Evolutionary conservation across 2,888 invertebrate genomes (phyloP).

Genomic region (Acanthosepion lycidas): DNA sequence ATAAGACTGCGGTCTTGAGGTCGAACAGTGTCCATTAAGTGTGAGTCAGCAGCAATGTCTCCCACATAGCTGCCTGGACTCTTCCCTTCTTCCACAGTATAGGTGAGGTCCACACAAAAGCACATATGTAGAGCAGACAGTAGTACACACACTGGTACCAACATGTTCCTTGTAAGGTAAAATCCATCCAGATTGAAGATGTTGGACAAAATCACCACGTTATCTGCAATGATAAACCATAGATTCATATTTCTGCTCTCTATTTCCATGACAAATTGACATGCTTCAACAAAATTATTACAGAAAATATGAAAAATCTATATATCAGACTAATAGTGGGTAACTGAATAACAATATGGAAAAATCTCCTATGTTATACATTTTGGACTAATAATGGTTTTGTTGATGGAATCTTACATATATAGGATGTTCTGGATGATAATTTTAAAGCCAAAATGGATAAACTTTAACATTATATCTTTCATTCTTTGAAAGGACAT

Average conservation of each 20-base stretch:
- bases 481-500: no score
- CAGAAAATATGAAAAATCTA: no score
- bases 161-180: constrained; percentile 33
- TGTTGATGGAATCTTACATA: no score
- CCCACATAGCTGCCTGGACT: constrained; percentile 33
- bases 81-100: constrained; percentile 33
- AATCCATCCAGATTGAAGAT: constrained; percentile 33
- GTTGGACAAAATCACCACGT: constrained; percentile 33
- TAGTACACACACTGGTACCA: constrained; percentile 33
- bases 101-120: background rate
- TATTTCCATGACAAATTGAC: background rate
- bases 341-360: no score
- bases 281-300: background rate
- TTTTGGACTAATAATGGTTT: no score
- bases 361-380: no score
- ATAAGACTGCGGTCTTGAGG: background rate
- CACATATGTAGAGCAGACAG: constrained; percentile 33
- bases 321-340: no score
- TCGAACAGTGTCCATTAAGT: background rate
- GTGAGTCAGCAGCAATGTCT: constrained; percentile 33
- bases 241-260: background rate
- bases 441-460: no score
- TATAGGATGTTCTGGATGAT: no score
- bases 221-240: background rate
- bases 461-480: no score